These are phyloP conservation scores for Drosophila murphyi DNA, from an alignment of 1,140 invertebrate species.

Conservation along the genomic window DNA sequence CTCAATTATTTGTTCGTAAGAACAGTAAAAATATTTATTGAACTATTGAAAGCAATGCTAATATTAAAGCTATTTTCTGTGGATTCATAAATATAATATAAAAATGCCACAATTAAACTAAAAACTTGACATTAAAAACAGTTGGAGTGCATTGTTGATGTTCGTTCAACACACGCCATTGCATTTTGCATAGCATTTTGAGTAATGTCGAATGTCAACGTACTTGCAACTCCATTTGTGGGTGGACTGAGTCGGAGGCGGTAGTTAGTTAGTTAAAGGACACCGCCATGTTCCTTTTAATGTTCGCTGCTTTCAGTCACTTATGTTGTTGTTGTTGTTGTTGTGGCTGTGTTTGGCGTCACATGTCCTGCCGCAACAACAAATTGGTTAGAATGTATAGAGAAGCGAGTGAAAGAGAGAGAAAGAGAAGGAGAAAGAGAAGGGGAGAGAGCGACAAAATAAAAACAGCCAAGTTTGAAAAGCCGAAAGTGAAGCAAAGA, in stretches of 20 bases:
- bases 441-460: constrained; percentile 4
- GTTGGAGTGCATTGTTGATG: constrained; percentile 44
- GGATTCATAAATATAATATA: too few species aligned
- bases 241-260: constrained; percentile 21
- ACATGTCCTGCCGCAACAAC: constrained; percentile 71
- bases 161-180: constrained; percentile 59
- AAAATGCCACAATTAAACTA: constrained; percentile 10
- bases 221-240: constrained; percentile 52
- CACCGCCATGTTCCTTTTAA: constrained; percentile 35
- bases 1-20: background rate
- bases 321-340: constrained; percentile 26
- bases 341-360: constrained; percentile 49
- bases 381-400: constrained; percentile 59
- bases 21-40: background rate
- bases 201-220: constrained; percentile 81
- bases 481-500: constrained; percentile 71
- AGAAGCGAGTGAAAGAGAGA: constrained; percentile 5
- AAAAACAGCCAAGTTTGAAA: constrained; percentile 54
- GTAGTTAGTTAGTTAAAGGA: constrained; percentile 49
- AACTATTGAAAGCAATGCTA: background rate
- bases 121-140: constrained; percentile 36
- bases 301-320: constrained; percentile 18
- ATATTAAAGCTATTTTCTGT: background rate
- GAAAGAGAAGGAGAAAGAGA: constrained; percentile 9
- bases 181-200: constrained; percentile 77